Evolutionary conservation across 2,888 invertebrate genomes (phyloP).

Genomic region (Epiblema foenella): DNA sequence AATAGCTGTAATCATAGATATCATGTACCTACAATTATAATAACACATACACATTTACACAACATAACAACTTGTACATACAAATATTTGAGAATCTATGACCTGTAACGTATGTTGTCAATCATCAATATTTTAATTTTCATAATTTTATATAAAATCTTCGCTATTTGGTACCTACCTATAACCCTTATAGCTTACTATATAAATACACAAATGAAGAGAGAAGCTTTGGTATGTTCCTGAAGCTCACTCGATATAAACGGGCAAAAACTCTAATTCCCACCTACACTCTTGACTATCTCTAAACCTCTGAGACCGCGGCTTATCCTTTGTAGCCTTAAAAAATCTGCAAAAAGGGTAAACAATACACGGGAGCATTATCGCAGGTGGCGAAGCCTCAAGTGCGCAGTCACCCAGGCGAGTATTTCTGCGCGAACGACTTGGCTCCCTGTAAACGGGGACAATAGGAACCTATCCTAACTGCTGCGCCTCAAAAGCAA

Average conservation of each 20-base stretch:
- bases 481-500: not conserved
- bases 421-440: constrained; percentile 61
- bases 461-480: constrained; percentile 31
- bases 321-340: constrained; percentile 52
- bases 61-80: no score
- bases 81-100: no score
- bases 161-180: no score
- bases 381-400: constrained; percentile 78
- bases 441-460: constrained; percentile 49
- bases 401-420: constrained; percentile 76
- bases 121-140: no score
- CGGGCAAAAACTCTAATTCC: constrained; percentile 25
- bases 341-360: constrained; percentile 64
- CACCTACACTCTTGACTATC: constrained; percentile 36
- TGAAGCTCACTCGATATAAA: constrained; percentile 10
- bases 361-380: constrained; percentile 66
- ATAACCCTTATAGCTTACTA: no score
- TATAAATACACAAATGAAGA: not conserved
- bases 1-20: no score
- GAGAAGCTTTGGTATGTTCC: not conserved
- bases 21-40: no score
- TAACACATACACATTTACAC: no score
- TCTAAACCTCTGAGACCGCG: constrained; percentile 17
- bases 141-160: no score
- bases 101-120: no score